Conservation (phyloP, 2,888 invertebrate genomes). For the Polymixis lichenea region DNA sequence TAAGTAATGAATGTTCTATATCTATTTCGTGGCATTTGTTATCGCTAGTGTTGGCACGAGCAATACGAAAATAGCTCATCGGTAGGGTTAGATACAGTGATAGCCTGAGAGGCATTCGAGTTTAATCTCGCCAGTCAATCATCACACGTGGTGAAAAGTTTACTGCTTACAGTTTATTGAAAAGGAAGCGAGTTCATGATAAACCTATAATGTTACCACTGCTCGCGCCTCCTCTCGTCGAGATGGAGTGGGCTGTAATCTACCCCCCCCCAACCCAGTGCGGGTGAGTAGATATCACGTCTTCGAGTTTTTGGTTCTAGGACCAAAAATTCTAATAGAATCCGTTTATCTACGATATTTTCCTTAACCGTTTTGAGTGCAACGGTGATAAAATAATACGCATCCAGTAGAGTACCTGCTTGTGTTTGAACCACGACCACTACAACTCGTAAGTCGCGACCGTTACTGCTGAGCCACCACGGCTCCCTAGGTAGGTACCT, state of each 20-base stretch:
- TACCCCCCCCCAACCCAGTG: neutral
- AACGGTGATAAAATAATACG: neutral
- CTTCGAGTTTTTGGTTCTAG: neutral
- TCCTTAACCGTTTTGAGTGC: neutral
- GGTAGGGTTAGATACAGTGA: neutral
- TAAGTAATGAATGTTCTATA: neutral
- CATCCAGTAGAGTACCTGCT: neutral
- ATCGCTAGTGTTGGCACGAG: neutral
- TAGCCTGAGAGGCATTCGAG: neutral
- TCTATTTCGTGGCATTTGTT: neutral
- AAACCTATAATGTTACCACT: neutral
- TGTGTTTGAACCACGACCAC: too few species aligned
- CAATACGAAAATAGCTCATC: slow-evolving; percentile 7
- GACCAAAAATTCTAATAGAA: too few species aligned
- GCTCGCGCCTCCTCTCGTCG: neutral
- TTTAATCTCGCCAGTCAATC: neutral
- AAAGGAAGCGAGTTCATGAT: neutral
- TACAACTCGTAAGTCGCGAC: too few species aligned
- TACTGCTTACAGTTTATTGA: neutral
- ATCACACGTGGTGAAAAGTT: neutral
- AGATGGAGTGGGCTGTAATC: neutral
- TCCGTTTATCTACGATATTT: neutral
- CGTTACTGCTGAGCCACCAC: too few species aligned
- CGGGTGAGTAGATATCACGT: neutral
- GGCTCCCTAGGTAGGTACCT: too few species aligned